Evolutionary conservation across 2,113 vertebrate species (phyloP), one percentile per base, ranked within the genome.

Genomic region (Phodopus roborovskii): DNA sequence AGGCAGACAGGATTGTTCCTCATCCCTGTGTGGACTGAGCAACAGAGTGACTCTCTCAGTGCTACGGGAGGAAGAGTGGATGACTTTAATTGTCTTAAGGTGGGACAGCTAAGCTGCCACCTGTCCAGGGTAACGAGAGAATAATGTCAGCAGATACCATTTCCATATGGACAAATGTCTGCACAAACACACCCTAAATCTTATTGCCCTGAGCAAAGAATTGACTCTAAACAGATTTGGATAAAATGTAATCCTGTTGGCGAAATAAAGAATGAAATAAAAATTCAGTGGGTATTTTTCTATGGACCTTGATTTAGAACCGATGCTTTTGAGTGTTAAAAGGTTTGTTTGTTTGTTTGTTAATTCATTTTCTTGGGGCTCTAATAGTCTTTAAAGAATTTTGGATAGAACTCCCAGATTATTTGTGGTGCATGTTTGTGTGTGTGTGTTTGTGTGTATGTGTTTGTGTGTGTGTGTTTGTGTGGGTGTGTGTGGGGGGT

Each of bases 311-410:
- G 60, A 28, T 66, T 89, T 62, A 19, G 75, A 24, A 7, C 26
- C 66, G 33, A 48, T 68, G 68, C 50, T 93, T 19, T 73, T n/a
- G 22, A 10, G 39, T 77, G 39, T 24, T 93, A 91, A 88, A 88
- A 50, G 60, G 75, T 83, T 91, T 91, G n/a, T 50, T 75, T 92
- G 36, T 48, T 74, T 92, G 60, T 81, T 20, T 91, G 42, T 36
- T 15, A 56, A 15, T 82, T 48, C 30, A 83, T 87, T 78, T 87
- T 42, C 19, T 3, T 74, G 36, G 73, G 30, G 0, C 86, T 93
- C 45, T 86, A 78, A 33, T 60, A 45, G 8, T 84, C 36, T 93
- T 91, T 60, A 48, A 48, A 71, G 26, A 50, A 50, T 62, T 90
- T 81, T 90, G 36, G 71, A 30, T 53, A 68, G 73, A 78, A 64